Percentiles rank a stretch among this genome's conserved stretches.
Conservation (phyloP, 2,113 vertebrate genomes). For the Glareola pratincola region DNA sequence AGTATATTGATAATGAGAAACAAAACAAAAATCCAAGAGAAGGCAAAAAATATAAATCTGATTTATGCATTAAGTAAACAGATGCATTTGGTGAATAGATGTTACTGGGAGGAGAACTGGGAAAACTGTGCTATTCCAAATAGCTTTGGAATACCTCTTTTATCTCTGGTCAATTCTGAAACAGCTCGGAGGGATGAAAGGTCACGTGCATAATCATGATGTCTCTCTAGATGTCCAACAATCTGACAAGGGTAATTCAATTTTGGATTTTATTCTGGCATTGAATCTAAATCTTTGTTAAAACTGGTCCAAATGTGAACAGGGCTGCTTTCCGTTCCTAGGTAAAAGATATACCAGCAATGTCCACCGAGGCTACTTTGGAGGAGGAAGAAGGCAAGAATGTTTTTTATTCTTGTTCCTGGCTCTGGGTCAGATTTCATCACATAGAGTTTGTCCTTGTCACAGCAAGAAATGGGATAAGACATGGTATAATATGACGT, state of each 20-base stretch:
- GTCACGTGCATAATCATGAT: background rate
- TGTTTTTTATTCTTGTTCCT: background rate
- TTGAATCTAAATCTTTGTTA: background rate
- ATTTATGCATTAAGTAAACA: background rate
- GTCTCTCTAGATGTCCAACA: background rate
- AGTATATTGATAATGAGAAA: background rate
- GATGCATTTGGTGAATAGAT: background rate
- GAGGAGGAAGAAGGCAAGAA: background rate
- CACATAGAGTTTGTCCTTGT: background rate
- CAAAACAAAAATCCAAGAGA: background rate
- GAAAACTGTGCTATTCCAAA: background rate
- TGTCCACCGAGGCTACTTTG: background rate
- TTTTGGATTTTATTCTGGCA: background rate
- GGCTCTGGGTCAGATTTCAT: background rate
- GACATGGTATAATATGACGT: background rate
- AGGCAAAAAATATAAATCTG: background rate
- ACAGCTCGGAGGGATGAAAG: background rate
- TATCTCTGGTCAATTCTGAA: background rate
- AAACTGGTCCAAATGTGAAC: background rate
- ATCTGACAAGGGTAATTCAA: background rate
- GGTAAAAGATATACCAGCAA: background rate
- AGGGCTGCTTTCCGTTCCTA: background rate
- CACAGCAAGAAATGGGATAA: background rate
- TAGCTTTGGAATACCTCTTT: background rate
- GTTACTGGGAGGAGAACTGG: background rate